Conservation (phyloP, 2,888 invertebrate genomes). For the Carterocephalus palaemon region DNA sequence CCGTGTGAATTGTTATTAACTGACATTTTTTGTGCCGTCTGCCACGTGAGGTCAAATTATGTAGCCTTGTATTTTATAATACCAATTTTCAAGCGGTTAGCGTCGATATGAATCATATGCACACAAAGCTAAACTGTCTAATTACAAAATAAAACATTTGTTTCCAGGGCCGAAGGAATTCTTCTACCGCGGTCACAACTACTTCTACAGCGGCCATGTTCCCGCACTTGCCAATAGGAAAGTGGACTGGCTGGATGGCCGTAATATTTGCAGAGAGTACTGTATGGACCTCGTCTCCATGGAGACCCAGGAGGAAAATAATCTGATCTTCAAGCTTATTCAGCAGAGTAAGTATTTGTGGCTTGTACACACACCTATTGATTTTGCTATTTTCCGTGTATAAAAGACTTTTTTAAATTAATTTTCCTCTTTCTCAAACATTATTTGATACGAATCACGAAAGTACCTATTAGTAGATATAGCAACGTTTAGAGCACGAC, state of each 20-base stretch:
- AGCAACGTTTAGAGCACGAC: too few species aligned
- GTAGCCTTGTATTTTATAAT: conserved; percentile 33
- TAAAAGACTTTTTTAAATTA: too few species aligned
- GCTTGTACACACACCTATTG: not conserved
- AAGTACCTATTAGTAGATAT: too few species aligned
- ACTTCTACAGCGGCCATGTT: conserved; percentile 91
- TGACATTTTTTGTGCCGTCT: conserved; percentile 34
- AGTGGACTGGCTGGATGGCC: conserved; percentile 94
- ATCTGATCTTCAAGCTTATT: conserved; percentile 91
- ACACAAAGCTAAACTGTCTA: conserved; percentile 9
- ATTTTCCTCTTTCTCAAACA: too few species aligned
- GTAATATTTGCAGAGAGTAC: conserved; percentile 94
- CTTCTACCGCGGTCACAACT: conserved; percentile 91
- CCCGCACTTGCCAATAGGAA: conserved; percentile 87
- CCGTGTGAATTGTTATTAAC: conserved; percentile 38
- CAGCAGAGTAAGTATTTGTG: conserved; percentile 90
- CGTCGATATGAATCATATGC: conserved; percentile 14
- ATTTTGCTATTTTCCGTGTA: not conserved
- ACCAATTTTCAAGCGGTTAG: conserved; percentile 25
- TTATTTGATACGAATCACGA: too few species aligned
- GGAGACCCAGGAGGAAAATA: conserved; percentile 94
- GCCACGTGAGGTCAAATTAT: conserved; percentile 40
- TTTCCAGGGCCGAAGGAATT: conserved; percentile 92
- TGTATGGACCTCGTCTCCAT: conserved; percentile 95
- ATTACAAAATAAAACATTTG: conserved; percentile 26